These are phyloP conservation scores for Scomber japonicus DNA, from an alignment of 2,113 vertebrate genomes.

Conservation along the genomic window DNA sequence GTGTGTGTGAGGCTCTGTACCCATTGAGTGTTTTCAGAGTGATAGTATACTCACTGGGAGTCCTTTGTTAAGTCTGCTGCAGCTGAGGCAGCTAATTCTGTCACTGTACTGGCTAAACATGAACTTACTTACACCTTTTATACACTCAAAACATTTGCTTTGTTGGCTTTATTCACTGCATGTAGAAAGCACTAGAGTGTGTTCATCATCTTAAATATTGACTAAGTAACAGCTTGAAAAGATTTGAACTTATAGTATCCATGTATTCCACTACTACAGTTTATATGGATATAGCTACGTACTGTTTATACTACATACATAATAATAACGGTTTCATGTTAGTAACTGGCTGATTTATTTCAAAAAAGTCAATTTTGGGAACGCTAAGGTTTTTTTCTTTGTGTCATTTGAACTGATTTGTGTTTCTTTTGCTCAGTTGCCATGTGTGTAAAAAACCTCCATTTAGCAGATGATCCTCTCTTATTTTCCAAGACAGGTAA, in stretches of 20 bases:
- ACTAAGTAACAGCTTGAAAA: neutral
- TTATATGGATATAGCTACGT: no score
- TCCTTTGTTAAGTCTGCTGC: slow-evolving; percentile 62
- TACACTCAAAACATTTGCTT: neutral
- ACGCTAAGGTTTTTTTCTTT: neutral
- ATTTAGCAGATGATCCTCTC: no score
- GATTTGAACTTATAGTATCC: no score
- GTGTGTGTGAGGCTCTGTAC: slow-evolving; percentile 67
- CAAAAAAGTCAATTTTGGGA: neutral
- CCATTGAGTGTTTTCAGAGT: slow-evolving; percentile 75
- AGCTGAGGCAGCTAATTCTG: slow-evolving; percentile 53
- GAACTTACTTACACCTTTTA: neutral
- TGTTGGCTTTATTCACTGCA: slow-evolving; percentile 5
- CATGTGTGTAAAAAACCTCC: no score
- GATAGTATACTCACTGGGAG: slow-evolving; percentile 64
- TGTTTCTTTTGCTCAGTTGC: no score
- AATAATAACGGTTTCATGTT: no score
- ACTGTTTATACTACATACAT: no score
- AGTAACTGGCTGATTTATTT: no score
- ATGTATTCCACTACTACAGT: no score
- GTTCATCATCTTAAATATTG: slow-evolving; percentile 1
- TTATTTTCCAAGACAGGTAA: no score
- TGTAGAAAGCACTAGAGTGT: neutral
- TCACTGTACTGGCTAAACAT: slow-evolving; percentile 21
- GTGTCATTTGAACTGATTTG: neutral